A percentile compares a stretch with the other conserved stretches of the same genome.
Evolutionary conservation across 2,888 invertebrate species (phyloP).

Genomic region (Tipula confusa): DNA sequence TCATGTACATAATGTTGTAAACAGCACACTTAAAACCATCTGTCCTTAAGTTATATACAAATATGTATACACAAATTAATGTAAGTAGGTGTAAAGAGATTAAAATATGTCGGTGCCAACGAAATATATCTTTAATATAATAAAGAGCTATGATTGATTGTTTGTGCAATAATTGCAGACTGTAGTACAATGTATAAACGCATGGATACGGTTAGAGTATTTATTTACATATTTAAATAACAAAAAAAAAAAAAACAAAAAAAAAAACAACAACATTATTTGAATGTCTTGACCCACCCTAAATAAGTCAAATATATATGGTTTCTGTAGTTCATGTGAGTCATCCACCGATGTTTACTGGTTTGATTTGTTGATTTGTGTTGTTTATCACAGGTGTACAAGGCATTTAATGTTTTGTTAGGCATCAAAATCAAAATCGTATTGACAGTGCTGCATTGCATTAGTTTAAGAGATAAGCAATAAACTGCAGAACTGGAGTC

Average conservation of each 20-base stretch:
- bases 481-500: too few relatives aligned
- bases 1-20: too few relatives aligned
- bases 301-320: background rate
- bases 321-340: background rate
- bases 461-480: too few relatives aligned
- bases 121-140: too few relatives aligned
- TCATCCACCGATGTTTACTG: background rate
- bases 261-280: background rate
- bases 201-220: background rate
- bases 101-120: too few relatives aligned
- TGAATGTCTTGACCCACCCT: background rate
- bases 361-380: background rate
- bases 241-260: background rate
- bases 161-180: background rate
- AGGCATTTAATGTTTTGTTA: background rate
- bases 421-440: too few relatives aligned
- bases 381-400: background rate
- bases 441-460: too few relatives aligned
- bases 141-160: too few relatives aligned
- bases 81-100: too few relatives aligned
- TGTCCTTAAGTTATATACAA: too few relatives aligned
- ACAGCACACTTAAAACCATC: too few relatives aligned
- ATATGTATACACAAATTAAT: too few relatives aligned
- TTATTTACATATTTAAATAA: background rate
- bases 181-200: background rate